Evolutionary conservation across 2,113 vertebrate genomes (phyloP).

Genomic region (Solea solea): DNA sequence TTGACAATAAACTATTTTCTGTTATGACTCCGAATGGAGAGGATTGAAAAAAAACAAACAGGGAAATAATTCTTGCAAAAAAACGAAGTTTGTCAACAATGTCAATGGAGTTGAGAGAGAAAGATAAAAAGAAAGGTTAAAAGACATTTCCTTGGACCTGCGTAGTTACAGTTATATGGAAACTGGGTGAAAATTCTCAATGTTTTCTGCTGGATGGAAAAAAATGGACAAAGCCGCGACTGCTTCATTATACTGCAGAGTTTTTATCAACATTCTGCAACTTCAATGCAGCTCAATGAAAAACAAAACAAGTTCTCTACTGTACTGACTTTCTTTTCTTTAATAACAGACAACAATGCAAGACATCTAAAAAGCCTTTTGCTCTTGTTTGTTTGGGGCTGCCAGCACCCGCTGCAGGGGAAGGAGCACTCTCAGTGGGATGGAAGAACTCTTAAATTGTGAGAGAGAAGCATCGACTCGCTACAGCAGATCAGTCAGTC

Average conservation of each 20-base stretch:
- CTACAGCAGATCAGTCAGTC: background rate
- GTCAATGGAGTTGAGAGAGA: too few relatives aligned
- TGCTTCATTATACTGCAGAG: background rate
- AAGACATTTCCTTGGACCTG: too few relatives aligned
- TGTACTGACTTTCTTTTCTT: background rate
- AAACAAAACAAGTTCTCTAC: background rate
- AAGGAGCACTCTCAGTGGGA: background rate
- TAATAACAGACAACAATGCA: background rate
- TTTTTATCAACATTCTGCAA: too few relatives aligned
- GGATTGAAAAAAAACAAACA: too few relatives aligned
- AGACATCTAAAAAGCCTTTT: background rate
- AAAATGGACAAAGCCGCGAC: too few relatives aligned
- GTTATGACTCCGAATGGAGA: too few relatives aligned
- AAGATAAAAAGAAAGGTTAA: too few relatives aligned
- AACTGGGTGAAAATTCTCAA: too few relatives aligned
- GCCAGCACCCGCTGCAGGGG: background rate
- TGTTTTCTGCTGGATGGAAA: background rate
- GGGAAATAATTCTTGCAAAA: too few relatives aligned
- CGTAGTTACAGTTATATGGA: too few relatives aligned
- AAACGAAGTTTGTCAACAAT: too few relatives aligned
- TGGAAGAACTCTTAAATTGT: background rate
- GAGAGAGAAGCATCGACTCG: background rate
- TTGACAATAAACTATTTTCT: too few relatives aligned
- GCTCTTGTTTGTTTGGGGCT: background rate
- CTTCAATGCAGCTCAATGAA: background rate